Evolutionary conservation across 2,113 vertebrate genomes (phyloP), one percentile per base, ranked within the genome.

Genomic region (Galemys pyrenaicus): DNA sequence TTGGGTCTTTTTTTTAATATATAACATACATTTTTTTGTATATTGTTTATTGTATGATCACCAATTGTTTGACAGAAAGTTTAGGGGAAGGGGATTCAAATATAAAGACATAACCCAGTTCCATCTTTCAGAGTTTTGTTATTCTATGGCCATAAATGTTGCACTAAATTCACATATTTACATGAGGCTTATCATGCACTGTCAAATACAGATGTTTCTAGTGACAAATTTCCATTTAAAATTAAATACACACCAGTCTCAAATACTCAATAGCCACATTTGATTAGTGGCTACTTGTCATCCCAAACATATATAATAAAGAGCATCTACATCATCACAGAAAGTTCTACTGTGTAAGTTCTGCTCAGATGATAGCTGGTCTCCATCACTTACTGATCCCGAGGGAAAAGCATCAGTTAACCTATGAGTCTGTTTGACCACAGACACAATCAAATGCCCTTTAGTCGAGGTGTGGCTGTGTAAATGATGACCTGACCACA

Each of bases 271-370:
- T 28, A 46, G 60, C 15, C 9, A 30, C 28, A 13, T 12, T 12
- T 46, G 35, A 37, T 24, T 56, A 58, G 37, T 9, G 3, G 32
- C 37, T 19, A 22, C 62, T 20, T 7, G 1, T 11, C 0, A 0
- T 56, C 49, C 9, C 17, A 4, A 19, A 39, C 70, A 39, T 15
- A 9, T 5, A 1, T 0, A 20, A 22, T 1, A 68, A 41, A 44
- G 22, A 62, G 39, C 6, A 79, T 19, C 12, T 79, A 56, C 15
- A 39, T 68, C 49, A 17, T 44, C 41, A 89, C 24, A 79, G 67
- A 56, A 86, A 37, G 30, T 74, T 64, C 19, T 56, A 24, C 35
- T 37, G 5, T 2, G 15, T 24, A 6, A 28, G 17, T 8, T 60
- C 17, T 4, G 24, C 11, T 20, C 41, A 13, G 51, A 64, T 30